These are phyloP conservation scores for Chrosomus eos DNA, from an alignment of 2,797 vertebrate species.

Conservation along the genomic window DNA sequence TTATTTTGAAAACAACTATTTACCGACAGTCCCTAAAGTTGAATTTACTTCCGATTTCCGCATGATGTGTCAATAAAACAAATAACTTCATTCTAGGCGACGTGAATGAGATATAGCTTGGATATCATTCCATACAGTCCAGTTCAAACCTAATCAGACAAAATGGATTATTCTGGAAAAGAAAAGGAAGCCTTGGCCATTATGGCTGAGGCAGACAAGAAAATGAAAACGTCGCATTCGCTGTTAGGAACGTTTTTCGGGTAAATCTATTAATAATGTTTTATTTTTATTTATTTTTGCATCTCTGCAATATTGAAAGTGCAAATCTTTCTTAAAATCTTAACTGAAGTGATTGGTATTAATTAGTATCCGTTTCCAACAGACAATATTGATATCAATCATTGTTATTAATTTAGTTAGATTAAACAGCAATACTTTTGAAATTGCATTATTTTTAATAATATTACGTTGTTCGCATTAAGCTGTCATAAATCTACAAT, in stretches of 20 bases:
- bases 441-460: background rate
- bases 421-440: background rate
- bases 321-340: background rate
- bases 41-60: conserved; percentile 52
- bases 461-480: background rate
- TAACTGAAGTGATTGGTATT: background rate
- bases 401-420: background rate
- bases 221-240: conserved; percentile 78
- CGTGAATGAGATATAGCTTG: conserved; percentile 7
- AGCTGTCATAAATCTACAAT: background rate
- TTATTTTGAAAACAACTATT: background rate
- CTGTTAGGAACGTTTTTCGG: conserved; percentile 81
- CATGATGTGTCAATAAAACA: conserved; percentile 47
- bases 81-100: conserved; percentile 36
- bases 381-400: background rate
- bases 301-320: background rate
- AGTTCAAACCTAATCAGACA: background rate
- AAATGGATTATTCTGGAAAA: conserved; percentile 82
- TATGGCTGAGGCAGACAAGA: conserved; percentile 83
- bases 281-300: background rate
- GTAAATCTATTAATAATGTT: conserved; percentile 61
- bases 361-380: background rate
- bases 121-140: background rate
- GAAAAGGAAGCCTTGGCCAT: conserved; percentile 82
- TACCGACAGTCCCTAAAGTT: conserved; percentile 19